Percentiles rank a stretch among this genome's conserved stretches.
Conservation (phyloP, 1,140 invertebrate species). For the Drosophila pandora region DNA sequence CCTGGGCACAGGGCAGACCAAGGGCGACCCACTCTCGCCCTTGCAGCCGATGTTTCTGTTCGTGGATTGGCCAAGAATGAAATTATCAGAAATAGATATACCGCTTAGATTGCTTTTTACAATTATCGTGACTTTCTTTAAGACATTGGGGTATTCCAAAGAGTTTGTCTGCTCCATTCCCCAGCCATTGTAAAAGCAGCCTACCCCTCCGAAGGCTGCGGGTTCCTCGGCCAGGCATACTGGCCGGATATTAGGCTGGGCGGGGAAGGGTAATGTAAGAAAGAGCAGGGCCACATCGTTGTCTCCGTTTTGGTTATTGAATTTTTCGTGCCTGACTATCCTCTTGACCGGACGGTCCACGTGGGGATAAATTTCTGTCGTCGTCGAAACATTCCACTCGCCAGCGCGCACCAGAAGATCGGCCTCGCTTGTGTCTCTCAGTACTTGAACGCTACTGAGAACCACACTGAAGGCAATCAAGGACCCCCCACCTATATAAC, state of each 20-base stretch:
- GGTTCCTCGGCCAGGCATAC: constrained; percentile 25
- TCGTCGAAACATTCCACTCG: constrained; percentile 28
- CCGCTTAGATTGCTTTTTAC: constrained; percentile 77
- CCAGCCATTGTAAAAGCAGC: constrained; percentile 47
- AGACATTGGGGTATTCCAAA: constrained; percentile 58
- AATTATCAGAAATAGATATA: constrained; percentile 69
- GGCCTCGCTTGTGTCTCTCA: constrained; percentile 79
- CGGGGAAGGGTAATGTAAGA: neutral
- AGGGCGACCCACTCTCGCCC: constrained; percentile 90
- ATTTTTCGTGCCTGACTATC: constrained; percentile 2
- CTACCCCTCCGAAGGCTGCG: neutral
- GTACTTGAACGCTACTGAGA: constrained; percentile 87
- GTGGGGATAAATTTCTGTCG: neutral
- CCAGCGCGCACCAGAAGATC: constrained; percentile 39
- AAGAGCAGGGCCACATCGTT: constrained; percentile 39
- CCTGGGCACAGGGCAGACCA: constrained; percentile 86
- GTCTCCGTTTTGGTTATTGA: neutral
- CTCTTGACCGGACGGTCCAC: constrained; percentile 9
- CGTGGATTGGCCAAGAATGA: constrained; percentile 86
- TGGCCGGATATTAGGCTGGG: constrained; percentile 24
- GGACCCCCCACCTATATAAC: constrained; percentile 87
- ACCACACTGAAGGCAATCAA: constrained; percentile 87
- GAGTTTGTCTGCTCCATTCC: constrained; percentile 1
- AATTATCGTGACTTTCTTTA: constrained; percentile 87
- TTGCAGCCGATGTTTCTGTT: constrained; percentile 88